phyloP scores from a whole-genome alignment of 2,113 vertebrate genomes.

The Antechinus stuartii region DNA sequence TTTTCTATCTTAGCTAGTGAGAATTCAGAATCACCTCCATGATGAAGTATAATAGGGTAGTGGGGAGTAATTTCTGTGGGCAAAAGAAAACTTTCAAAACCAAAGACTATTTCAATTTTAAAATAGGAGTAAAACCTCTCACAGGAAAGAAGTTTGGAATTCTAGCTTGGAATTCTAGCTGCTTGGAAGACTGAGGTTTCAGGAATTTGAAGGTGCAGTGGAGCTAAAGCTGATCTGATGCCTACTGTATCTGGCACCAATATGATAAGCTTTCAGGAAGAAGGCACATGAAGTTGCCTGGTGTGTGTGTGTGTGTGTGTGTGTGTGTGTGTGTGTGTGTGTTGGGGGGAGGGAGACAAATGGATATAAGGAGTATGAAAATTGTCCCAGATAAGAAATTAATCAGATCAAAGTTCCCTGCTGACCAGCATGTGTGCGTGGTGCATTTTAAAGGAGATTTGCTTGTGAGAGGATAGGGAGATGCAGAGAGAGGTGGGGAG shows the following conservation, averaged over 20 bases:
- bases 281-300: not conserved
- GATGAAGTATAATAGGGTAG: not conserved
- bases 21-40: not conserved
- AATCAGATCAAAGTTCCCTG: not conserved
- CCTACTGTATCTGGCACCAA: not conserved
- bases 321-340: not conserved
- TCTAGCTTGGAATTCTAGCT: not conserved
- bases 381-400: not conserved
- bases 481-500: too few relatives aligned
- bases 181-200: not conserved
- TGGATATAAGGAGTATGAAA: not conserved
- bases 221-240: not conserved
- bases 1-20: not conserved
- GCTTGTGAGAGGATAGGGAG: not conserved
- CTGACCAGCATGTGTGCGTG: not conserved
- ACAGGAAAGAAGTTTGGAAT: not conserved
- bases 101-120: not conserved
- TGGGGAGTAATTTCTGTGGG: not conserved
- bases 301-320: not conserved
- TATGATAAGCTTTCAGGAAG: not conserved
- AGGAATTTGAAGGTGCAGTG: not conserved
- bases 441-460: not conserved
- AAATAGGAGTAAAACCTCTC: not conserved
- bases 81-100: not conserved
- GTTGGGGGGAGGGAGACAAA: not conserved